Conservation (phyloP, 2,797 vertebrate species). For the Tangara arthus region DNA sequence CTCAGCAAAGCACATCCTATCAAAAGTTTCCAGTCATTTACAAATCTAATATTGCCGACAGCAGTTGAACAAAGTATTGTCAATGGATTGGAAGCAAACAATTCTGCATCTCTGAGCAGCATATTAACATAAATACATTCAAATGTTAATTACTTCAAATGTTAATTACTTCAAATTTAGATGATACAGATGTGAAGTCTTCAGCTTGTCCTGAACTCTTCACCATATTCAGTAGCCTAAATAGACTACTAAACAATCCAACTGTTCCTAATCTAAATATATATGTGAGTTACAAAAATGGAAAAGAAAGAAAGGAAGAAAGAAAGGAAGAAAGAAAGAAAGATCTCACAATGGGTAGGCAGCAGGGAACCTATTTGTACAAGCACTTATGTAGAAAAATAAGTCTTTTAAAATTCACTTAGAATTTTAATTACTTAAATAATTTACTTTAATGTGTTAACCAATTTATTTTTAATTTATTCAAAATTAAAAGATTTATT, state of each 20-base stretch:
- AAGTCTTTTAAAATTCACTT: neutral
- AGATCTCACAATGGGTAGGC: neutral
- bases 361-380: neutral
- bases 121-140: conserved; percentile 43
- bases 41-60: neutral
- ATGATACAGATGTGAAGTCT: conserved; percentile 29
- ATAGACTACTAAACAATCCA: neutral
- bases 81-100: neutral
- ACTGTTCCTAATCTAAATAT: neutral
- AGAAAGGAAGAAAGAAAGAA: neutral
- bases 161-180: conserved; percentile 25
- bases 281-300: neutral
- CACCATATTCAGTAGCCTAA: neutral
- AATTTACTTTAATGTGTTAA: neutral
- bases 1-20: neutral
- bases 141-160: conserved; percentile 42
- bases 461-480: neutral
- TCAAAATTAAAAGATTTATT: neutral
- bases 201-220: conserved; percentile 20
- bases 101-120: neutral
- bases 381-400: neutral
- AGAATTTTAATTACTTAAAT: neutral
- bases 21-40: neutral
- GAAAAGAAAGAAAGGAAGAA: neutral
- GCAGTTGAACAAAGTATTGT: neutral